Base-by-base conservation (phyloP, 2,113 vertebrate species). In the Mirza zaza region DNA sequence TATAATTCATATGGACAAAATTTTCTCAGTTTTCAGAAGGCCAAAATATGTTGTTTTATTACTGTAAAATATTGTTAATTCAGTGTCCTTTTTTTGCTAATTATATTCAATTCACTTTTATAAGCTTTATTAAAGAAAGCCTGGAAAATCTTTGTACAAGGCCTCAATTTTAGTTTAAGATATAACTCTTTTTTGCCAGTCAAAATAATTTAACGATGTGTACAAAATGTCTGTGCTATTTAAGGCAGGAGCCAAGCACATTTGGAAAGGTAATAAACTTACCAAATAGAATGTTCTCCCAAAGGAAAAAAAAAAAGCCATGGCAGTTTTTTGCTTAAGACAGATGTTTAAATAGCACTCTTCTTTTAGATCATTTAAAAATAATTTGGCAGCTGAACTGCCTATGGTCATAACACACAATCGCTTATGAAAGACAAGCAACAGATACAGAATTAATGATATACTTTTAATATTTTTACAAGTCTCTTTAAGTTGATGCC, bases 1-100 rank as follows among this genome's bases (percentile, higher is more conserved):
- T 80, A 91, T 52, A 87, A 94, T 96, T 97, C 96, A 98, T 96
- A 97, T 98, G 97, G 95, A 98, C 63, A 98, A 98, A 98, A 97
- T 97, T 94, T 98, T 97, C 91, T 97, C 57, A 98, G 80, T 98
- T 98, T 96, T 98, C 97, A 90, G 95, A 98, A 98, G 85, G 98
- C 52, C 81, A 98, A 95, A 96, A 97, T 79, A 70, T 94, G 95
- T 90, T 97, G 96, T 97, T 98, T 96, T 45, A 93, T 98, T 98
- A 98, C 87, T 95, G 86, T 88, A 88, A 91, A 98, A 95, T 96
- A 52, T 83, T 82, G 94, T 29, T 98, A 96, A 93, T 96, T 97
- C 81, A 95, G 96, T 97, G 96, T 94, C 94, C 97, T 97, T 97
- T 97, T 98, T 98, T 96, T 93, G 61, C 45, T 94, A 96, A 97